Conservation (phyloP, 2,888 invertebrate genomes). For the Xanthorhoe designata region DNA sequence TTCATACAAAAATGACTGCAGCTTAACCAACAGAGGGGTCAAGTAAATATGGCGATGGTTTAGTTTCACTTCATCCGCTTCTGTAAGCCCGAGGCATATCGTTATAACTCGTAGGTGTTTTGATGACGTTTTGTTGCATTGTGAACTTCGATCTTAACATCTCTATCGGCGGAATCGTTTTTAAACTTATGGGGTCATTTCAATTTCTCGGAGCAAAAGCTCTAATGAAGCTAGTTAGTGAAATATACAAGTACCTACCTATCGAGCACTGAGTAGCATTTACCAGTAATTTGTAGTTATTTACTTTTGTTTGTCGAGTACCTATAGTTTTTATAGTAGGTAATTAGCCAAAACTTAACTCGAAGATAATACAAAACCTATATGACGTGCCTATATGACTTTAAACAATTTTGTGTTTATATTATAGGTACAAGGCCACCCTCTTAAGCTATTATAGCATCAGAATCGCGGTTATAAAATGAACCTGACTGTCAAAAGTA, state of each 20-base stretch:
- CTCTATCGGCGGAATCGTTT: conserved; percentile 50
- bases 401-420: too few species aligned
- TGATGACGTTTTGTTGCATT: conserved; percentile 57
- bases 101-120: conserved; percentile 65
- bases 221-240: too few species aligned
- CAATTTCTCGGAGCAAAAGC: too few species aligned
- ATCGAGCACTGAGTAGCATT: too few species aligned
- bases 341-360: too few species aligned
- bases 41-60: conserved; percentile 50
- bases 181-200: neutral
- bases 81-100: conserved; percentile 68
- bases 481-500: conserved; percentile 18
- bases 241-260: too few species aligned
- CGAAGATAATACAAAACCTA: too few species aligned
- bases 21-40: conserved; percentile 46
- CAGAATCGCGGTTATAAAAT: neutral
- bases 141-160: conserved; percentile 55
- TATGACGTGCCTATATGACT: too few species aligned
- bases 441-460: conserved; percentile 4
- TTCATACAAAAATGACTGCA: conserved; percentile 2
- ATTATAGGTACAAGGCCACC: conserved; percentile 23
- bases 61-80: conserved; percentile 72
- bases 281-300: too few species aligned
- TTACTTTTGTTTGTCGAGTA: too few species aligned
- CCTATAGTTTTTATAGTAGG: too few species aligned